A percentile compares a stretch with the other conserved stretches of the same genome.
Evolutionary conservation across 2,113 vertebrate genomes (phyloP).

Genomic region (Podarcis raffonei): DNA sequence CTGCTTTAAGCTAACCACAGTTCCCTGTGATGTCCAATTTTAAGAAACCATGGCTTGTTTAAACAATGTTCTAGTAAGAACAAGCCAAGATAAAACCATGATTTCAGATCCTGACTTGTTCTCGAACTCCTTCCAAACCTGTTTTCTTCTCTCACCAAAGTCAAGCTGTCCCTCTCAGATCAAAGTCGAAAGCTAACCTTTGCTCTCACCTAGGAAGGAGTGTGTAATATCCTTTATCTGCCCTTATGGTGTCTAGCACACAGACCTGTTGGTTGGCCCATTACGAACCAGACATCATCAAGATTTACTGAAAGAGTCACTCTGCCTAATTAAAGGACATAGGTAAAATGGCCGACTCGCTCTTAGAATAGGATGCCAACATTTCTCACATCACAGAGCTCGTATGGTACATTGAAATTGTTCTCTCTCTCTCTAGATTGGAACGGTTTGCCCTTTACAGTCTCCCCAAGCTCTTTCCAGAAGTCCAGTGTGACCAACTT

Average conservation of each 20-base stretch:
- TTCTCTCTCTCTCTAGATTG: no score
- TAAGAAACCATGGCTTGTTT: neutral
- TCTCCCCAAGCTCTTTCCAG: neutral
- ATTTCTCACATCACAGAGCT: slow-evolving; percentile 48
- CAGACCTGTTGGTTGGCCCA: neutral
- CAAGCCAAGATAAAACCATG: neutral
- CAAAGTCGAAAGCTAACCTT: neutral
- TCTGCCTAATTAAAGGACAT: neutral
- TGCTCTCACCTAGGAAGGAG: neutral
- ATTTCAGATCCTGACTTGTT: neutral
- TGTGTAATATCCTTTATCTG: neutral
- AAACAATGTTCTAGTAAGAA: neutral
- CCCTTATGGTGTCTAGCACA: neutral
- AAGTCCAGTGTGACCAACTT: neutral
- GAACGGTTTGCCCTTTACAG: neutral
- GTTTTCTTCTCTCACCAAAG: no score
- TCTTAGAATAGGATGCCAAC: slow-evolving; percentile 61
- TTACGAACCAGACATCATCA: neutral
- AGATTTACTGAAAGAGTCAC: neutral
- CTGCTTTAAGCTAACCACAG: neutral
- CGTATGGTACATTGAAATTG: slow-evolving; percentile 41
- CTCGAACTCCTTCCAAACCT: neutral
- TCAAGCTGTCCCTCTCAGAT: neutral
- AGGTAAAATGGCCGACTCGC: slow-evolving; percentile 42
- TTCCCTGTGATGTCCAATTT: neutral